phyloP scores from a whole-genome alignment of 2,797 vertebrate genomes.

The Lindbergichthys nudifrons region DNA sequence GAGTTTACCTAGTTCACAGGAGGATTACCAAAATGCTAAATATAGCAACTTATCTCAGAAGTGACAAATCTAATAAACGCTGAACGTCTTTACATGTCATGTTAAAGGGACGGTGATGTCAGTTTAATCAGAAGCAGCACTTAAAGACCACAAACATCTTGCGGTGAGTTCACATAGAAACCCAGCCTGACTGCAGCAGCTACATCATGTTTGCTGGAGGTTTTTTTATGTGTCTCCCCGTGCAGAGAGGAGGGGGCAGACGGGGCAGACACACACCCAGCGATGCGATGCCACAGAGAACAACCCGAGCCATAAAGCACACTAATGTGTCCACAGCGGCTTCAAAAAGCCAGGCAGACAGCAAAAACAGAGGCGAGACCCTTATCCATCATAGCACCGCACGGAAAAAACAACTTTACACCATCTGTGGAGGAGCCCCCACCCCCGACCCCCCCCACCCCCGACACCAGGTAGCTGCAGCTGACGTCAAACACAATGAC shows the following conservation, averaged over 20 bases:
- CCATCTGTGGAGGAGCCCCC: slow-evolving; percentile 34
- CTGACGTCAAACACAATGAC: slow-evolving; percentile 34
- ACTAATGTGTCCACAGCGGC: slow-evolving; percentile 71
- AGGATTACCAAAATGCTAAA: neutral
- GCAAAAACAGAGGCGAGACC: slow-evolving; percentile 50
- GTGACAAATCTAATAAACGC: neutral
- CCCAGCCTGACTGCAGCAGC: slow-evolving; percentile 37
- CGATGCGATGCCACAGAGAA: slow-evolving; percentile 47
- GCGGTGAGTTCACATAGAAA: slow-evolving; percentile 43
- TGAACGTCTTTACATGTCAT: neutral
- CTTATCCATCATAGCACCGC: slow-evolving; percentile 62
- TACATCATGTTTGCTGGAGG: slow-evolving; percentile 30
- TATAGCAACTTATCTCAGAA: neutral
- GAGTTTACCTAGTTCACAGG: neutral
- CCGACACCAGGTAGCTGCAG: slow-evolving; percentile 44
- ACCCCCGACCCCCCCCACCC: neutral
- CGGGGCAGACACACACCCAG: slow-evolving; percentile 47
- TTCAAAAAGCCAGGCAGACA: slow-evolving; percentile 52
- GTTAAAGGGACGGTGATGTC: neutral
- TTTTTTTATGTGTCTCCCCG: slow-evolving; percentile 47
- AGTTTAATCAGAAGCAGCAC: slow-evolving; percentile 18
- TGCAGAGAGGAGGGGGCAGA: slow-evolving; percentile 55
- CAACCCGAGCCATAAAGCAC: slow-evolving; percentile 54
- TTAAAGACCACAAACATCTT: slow-evolving; percentile 40
- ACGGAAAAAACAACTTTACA: slow-evolving; percentile 60